Evolutionary conservation across 2,888 invertebrate species (phyloP), one percentile per base, ranked within the genome.

Genomic region (Trichogramma evanescens): DNA sequence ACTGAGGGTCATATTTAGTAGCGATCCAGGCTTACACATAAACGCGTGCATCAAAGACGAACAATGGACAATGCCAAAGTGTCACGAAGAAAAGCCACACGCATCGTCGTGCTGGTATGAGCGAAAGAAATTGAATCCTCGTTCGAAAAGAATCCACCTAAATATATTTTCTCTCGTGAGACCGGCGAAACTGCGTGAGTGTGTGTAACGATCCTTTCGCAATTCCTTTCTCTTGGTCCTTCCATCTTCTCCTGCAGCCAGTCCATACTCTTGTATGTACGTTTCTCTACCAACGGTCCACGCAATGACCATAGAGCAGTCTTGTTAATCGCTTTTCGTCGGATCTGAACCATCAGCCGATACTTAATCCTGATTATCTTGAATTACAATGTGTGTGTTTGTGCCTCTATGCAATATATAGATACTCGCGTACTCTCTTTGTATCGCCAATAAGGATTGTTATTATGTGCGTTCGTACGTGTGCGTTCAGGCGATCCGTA

Each of bases 321-420:
- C 51, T 41, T 40, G 50, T 57, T 61, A 61, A 61, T 61, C 61
- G 56, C 50, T 61, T 57, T 57, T 57, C 56, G 53, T 54, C 61
- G 45, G 42, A 40, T 59, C 50, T 39, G 38, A 41, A 10, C 56
- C 50, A 61, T 53, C 53, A 45, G 46, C 44, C 54, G 50, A 49
- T 57, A 50, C 56, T 61, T 61, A 61, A 61, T 61, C 56, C 57
- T 54, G 61, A 61, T 61, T 61, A 61, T 57, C 61, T 61, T 42
- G 50, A 43, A 49, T 61, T 42, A 13, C 52, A 39, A 49, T 54
- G 45, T 54, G 45, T 50, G 41, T 54, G 51, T 13, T 48, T 55
- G 41, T 55, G 48, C 39, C 48, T 41, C 49, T 45, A 42, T 42
- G 48, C 40, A 7, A n/a, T 40, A 46, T 40, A 26, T 26, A 26